phyloP scores from a whole-genome alignment of 2,888 invertebrate genomes.

The Eupithecia tripunctaria region DNA sequence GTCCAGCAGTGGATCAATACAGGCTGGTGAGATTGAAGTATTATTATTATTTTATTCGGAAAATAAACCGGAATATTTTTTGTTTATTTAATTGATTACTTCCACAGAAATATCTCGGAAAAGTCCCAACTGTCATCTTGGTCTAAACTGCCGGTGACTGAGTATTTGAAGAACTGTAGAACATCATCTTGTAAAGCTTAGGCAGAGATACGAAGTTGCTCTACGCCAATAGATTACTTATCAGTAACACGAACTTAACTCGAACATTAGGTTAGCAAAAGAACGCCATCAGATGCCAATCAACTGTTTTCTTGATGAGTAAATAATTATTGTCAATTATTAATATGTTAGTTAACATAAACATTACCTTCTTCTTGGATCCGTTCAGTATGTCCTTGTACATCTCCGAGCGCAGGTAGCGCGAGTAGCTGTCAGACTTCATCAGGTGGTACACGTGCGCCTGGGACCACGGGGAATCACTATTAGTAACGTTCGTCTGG shows the following conservation, averaged over 20 bases:
- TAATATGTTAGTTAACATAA: neutral
- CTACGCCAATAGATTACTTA: no score
- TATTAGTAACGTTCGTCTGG: neutral
- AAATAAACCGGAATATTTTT: no score
- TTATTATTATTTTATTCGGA: no score
- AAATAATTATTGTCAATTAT: neutral
- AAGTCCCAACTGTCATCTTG: neutral
- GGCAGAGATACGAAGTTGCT: no score
- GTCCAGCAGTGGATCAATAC: no score
- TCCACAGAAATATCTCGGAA: neutral
- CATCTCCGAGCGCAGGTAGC: conserved; percentile 98
- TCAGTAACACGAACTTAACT: neutral
- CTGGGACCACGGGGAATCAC: conserved; percentile 74
- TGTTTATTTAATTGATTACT: no score
- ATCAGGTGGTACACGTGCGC: conserved; percentile 99
- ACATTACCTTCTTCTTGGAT: conserved; percentile 95
- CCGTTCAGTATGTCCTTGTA: conserved; percentile 98
- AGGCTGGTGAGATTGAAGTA: no score
- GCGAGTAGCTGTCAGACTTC: conserved; percentile 99
- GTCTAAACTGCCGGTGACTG: neutral
- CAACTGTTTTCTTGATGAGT: neutral
- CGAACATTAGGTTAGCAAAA: neutral
- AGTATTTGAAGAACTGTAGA: no score
- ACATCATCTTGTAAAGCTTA: no score
- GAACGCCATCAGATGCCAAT: neutral